Percentiles rank a stretch among this genome's conserved stretches.
These are phyloP conservation scores for Apaloderma vittatum DNA, from an alignment of 2,113 vertebrate genomes.

Conservation along the genomic window DNA sequence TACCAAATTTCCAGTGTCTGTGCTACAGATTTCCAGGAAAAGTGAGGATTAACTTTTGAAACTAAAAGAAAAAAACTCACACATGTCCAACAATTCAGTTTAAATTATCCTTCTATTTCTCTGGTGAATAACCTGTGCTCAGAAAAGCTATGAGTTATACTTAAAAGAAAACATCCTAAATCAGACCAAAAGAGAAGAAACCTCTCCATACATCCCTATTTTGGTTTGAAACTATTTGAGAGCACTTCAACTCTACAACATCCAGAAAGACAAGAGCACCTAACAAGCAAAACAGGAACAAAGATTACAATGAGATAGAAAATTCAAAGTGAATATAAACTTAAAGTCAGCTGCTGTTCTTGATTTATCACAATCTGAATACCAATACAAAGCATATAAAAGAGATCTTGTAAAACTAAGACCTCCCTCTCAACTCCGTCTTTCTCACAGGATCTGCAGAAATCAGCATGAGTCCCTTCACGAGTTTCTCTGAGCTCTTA, in stretches of 20 bases:
- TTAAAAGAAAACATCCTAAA: not conserved
- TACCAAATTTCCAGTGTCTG: not conserved
- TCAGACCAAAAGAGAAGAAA: not conserved
- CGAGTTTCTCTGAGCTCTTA: not conserved
- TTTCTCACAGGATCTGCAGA: not conserved
- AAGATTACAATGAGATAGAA: not conserved
- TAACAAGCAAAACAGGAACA: not conserved
- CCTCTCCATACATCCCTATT: not conserved
- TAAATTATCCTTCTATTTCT: conserved; percentile 38
- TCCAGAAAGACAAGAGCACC: not conserved
- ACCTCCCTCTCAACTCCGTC: not conserved
- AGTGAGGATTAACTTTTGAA: conserved; percentile 40
- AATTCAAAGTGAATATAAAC: not conserved
- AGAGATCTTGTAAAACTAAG: not conserved
- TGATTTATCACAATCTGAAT: not conserved
- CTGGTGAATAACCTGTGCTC: not conserved
- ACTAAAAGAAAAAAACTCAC: conserved; percentile 18
- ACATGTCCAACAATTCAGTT: not conserved
- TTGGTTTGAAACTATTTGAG: not conserved
- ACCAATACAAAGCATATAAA: not conserved
- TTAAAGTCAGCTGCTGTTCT: not conserved
- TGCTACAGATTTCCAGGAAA: conserved; percentile 35
- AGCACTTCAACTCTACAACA: not conserved
- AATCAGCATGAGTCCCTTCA: not conserved
- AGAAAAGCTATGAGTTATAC: not conserved